Evolutionary conservation across 2,888 invertebrate species (phyloP), one percentile per base, ranked within the genome.

Genomic region (Galerucella calmariensis): DNA sequence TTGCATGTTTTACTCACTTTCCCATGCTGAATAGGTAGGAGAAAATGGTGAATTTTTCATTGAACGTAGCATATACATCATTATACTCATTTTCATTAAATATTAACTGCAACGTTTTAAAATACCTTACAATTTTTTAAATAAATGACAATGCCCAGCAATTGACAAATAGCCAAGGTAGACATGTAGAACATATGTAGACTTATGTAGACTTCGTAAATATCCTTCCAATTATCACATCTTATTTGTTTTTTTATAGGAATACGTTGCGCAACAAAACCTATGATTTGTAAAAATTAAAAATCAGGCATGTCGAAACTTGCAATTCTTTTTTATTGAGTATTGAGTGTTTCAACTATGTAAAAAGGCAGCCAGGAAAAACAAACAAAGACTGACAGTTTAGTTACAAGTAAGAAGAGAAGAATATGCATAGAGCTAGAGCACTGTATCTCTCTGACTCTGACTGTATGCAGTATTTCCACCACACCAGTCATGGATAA

Each of bases 41-140:
- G 80, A 77, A 81, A 81, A 84, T 11, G 82, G 79, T 5, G 84
- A 81, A 46, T 80, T 77, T 63, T 81, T 82, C 79, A 86, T 82
- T 73, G 84, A 83, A 8, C 84, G 82, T 67, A 86, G 80, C 80
- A 84, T 81, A 74, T 85, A 85, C 84, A 86, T 85, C 84, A 86
- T 83, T 69, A 86, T 85, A 81, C 85, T 86, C 86, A 86, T 86
- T 77, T 83, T 83, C 53, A 63, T 9, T 61, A 14, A 12, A 61
- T 5, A 61, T 56, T 20, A 10, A 56, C 10, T 27, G 27, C 27
- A 27, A 27, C 2, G 27, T 2, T 20, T 56, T 56, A 20, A 1
- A 56, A 9, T 9, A 0, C 20, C 51, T 51, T 51, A n/a, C 6
- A 12, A 16, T 56, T 56, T 56, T 56, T 56, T 5, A 16, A 56